A percentile compares a stretch with the other conserved stretches of the same genome.
Evolutionary conservation across 2,113 vertebrate genomes (phyloP).

Genomic region (Amphiprion ocellaris): DNA sequence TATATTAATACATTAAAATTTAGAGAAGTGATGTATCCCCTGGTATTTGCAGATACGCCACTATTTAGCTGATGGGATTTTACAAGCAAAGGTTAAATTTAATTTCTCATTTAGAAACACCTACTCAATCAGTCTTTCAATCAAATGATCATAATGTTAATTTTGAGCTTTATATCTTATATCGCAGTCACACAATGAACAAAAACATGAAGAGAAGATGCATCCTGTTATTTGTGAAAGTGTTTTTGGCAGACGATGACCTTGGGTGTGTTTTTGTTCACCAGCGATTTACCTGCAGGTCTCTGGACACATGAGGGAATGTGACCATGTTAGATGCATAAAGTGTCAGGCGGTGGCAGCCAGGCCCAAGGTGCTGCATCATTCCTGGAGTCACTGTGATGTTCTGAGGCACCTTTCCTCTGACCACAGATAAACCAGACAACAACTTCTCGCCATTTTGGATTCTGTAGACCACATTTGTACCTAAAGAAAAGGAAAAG

Average conservation of each 20-base stretch:
- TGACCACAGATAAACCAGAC: conserved; percentile 54
- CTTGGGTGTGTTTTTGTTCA: not conserved
- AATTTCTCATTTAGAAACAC: conserved; percentile 19
- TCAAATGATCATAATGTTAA: conserved; percentile 9
- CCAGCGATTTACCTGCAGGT: conserved; percentile 66
- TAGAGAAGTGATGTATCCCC: not conserved
- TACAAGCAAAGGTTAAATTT: conserved; percentile 45
- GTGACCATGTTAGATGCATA: conserved; percentile 77
- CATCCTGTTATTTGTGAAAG: not conserved
- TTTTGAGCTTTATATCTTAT: not conserved
- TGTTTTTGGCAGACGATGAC: not conserved
- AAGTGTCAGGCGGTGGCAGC: conserved; percentile 85
- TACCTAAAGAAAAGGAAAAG: conserved; percentile 74
- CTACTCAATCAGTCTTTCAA: conserved; percentile 16
- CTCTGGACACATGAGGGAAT: not conserved
- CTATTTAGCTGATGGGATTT: not conserved
- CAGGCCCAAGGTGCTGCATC: conserved; percentile 81
- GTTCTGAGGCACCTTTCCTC: conserved; percentile 81
- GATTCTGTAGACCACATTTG: conserved; percentile 83
- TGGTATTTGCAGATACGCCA: not conserved
- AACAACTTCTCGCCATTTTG: conserved; percentile 74
- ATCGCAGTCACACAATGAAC: not conserved
- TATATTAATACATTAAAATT: not conserved
- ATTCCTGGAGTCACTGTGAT: conserved; percentile 81
- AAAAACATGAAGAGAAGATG: not conserved